Conservation (phyloP, 2,113 vertebrate species). For the Strigops habroptila region DNA sequence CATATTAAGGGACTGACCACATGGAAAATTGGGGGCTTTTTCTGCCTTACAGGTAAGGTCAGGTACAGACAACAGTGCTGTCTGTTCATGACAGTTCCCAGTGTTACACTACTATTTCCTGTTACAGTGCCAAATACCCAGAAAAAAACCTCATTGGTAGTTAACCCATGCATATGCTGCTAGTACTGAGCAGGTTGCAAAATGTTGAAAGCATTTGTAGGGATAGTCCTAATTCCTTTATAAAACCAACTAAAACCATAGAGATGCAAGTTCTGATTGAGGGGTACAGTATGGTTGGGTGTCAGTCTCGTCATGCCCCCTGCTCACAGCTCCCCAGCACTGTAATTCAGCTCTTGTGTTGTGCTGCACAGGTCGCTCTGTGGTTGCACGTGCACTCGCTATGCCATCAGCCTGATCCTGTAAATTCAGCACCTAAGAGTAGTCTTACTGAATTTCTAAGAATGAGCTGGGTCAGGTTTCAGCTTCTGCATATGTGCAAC, state of each 20-base stretch:
- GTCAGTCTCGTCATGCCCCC: fast-evolving
- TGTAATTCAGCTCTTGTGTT: fast-evolving
- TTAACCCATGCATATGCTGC: neutral
- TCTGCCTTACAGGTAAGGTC: neutral
- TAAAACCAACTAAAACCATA: neutral
- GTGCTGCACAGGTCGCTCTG: neutral
- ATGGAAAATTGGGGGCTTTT: neutral
- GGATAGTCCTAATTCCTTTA: neutral
- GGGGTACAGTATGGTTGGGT: fast-evolving
- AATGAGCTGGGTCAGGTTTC: slow-evolving; percentile 22
- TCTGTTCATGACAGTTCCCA: neutral
- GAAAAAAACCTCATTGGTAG: neutral
- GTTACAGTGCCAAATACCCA: neutral
- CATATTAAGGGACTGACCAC: neutral
- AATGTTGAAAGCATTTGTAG: neutral
- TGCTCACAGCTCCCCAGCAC: neutral
- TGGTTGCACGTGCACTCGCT: neutral
- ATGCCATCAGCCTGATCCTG: neutral
- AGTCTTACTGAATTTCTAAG: neutral
- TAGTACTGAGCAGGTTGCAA: neutral
- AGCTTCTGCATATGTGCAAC: neutral
- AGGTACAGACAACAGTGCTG: neutral
- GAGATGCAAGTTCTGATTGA: fast-evolving
- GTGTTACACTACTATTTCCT: neutral
- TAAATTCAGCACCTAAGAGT: neutral